Conservation (phyloP, 2,113 vertebrate genomes). For the Platanista minor region DNA sequence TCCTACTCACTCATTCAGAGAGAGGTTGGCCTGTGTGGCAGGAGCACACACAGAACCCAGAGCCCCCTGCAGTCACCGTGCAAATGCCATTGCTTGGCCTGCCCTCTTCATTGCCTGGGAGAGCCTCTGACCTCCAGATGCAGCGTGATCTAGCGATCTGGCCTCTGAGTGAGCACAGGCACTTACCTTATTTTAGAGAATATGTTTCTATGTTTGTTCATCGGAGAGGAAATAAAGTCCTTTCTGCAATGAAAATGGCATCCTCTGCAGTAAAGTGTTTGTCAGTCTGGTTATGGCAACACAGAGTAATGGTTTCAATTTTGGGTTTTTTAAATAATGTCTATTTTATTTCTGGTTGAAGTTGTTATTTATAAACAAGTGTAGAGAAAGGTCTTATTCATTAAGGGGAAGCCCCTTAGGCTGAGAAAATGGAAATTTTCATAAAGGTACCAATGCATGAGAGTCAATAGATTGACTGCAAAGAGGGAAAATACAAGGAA, state of each 20-base stretch:
- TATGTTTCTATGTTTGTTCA: neutral
- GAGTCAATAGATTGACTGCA: too few species aligned
- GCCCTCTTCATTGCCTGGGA: slow-evolving; percentile 43
- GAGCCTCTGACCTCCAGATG: slow-evolving; percentile 5
- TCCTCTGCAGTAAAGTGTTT: neutral
- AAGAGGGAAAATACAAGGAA: neutral
- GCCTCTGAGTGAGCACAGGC: slow-evolving; percentile 24
- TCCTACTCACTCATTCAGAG: slow-evolving; percentile 47
- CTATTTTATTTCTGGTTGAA: slow-evolving; percentile 19
- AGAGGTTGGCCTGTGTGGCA: neutral
- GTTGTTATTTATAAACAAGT: neutral
- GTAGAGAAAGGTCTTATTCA: neutral
- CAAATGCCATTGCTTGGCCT: slow-evolving; percentile 47
- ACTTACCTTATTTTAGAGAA: slow-evolving; percentile 58
- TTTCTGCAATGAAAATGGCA: slow-evolving; percentile 27
- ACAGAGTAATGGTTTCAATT: neutral
- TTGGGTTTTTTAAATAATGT: neutral
- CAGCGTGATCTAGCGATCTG: slow-evolving; percentile 59
- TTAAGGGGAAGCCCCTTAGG: neutral
- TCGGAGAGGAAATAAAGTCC: slow-evolving; percentile 45
- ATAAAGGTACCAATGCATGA: neutral
- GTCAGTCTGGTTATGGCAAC: neutral
- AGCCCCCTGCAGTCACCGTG: slow-evolving; percentile 52
- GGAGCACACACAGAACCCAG: neutral
- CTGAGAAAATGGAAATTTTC: neutral